Evolutionary conservation across 2,113 vertebrate species (phyloP).

Genomic region (Calidris pygmaea): DNA sequence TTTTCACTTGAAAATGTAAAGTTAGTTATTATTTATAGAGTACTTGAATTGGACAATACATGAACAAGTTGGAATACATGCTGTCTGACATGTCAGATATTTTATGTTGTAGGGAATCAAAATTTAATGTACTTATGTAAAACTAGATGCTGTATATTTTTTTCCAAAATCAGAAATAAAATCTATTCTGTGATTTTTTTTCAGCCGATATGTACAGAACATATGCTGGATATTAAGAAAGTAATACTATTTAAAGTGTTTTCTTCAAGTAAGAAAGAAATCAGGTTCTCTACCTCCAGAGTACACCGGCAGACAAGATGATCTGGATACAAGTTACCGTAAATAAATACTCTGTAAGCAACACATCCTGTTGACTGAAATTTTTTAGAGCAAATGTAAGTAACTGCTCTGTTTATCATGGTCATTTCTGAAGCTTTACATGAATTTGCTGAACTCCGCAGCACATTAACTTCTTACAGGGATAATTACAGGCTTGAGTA

Average conservation of each 20-base stretch:
- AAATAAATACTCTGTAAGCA: background rate
- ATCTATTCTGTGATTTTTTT: background rate
- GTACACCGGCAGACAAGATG: background rate
- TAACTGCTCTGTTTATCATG: constrained; percentile 19
- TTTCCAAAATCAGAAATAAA: background rate
- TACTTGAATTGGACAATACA: background rate
- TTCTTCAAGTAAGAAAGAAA: background rate
- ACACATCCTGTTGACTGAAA: background rate
- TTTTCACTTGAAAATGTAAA: background rate
- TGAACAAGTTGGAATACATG: background rate
- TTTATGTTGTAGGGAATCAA: background rate
- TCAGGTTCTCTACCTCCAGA: background rate
- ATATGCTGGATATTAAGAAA: background rate
- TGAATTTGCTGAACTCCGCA: constrained; percentile 68
- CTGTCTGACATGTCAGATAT: background rate
- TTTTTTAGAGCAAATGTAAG: constrained; percentile 10
- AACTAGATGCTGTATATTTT: background rate
- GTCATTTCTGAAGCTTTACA: constrained; percentile 53
- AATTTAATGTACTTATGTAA: background rate
- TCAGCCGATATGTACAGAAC: background rate
- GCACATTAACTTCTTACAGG: constrained; percentile 68
- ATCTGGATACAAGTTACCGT: background rate
- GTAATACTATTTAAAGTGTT: background rate
- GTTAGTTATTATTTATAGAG: background rate
- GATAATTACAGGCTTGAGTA: constrained; percentile 74